These are phyloP conservation scores for Sprattus sprattus DNA, from an alignment of 2,113 vertebrate species.

Conservation along the genomic window DNA sequence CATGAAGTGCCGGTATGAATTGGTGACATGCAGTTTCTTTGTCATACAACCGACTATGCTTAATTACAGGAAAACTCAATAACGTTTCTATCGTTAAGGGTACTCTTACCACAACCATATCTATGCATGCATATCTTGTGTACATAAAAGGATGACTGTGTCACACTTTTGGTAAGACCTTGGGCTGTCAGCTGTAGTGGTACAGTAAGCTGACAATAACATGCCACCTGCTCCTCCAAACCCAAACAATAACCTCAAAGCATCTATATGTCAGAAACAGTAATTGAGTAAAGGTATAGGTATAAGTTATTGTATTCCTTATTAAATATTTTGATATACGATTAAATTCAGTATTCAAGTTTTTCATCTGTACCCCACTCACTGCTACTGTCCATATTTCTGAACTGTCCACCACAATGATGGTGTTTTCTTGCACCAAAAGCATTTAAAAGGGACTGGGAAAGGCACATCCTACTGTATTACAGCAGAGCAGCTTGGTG, in stretches of 20 bases:
- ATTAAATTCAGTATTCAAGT: not conserved
- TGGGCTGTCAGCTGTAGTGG: not conserved
- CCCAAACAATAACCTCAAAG: no score
- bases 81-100: not conserved
- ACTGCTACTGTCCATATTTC: conserved; percentile 40
- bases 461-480: not conserved
- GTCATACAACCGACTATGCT: not conserved
- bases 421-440: not conserved
- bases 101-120: not conserved
- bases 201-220: not conserved
- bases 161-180: not conserved
- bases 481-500: not conserved
- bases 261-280: no score
- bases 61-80: not conserved
- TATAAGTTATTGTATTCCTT: not conserved
- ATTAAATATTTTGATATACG: no score
- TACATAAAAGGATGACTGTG: not conserved
- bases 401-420: conserved; percentile 15
- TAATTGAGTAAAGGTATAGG: no score
- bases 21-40: not conserved
- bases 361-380: not conserved
- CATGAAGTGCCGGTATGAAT: not conserved
- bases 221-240: not conserved
- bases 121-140: not conserved
- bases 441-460: not conserved